A percentile compares a stretch with the other conserved stretches of the same genome.
phyloP scores from a whole-genome alignment of 1,140 invertebrate genomes.

The Polypedilum vanderplanki region DNA sequence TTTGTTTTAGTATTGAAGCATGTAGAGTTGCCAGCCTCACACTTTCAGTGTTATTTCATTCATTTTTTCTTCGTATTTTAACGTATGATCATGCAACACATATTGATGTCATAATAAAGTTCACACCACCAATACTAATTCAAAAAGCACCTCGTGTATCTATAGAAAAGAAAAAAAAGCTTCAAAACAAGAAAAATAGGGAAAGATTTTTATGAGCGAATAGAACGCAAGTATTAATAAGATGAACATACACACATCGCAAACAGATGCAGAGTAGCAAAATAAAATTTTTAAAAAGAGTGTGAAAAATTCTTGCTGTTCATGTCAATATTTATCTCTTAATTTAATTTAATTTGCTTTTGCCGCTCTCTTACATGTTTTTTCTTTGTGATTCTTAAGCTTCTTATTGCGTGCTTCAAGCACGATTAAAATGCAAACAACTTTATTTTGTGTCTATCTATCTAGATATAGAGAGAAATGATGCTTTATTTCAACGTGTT shows the following conservation, averaged over 20 bases:
- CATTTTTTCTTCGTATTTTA: background rate
- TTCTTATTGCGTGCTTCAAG: background rate
- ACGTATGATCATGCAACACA: background rate
- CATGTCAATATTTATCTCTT: background rate
- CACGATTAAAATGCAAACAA: background rate
- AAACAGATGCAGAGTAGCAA: background rate
- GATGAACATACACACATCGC: background rate
- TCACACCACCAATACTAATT: slow-evolving; percentile 1
- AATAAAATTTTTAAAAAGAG: background rate
- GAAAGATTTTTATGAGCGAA: slow-evolving; percentile 6
- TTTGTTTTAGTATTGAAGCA: background rate
- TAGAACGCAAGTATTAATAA: background rate
- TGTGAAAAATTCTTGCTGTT: background rate
- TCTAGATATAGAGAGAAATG: background rate
- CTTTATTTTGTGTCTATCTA: background rate
- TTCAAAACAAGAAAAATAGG: background rate
- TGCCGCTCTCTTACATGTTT: too few relatives aligned
- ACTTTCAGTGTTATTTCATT: too few relatives aligned
- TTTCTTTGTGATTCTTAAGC: background rate
- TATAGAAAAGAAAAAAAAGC: background rate
- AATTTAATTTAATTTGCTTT: background rate
- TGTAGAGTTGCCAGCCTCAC: background rate
- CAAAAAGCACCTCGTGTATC: too few relatives aligned
- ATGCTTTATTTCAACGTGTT: background rate
- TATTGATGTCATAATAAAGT: background rate